Conservation (phyloP, 2,113 vertebrate species). For the Trematocara zebra region DNA sequence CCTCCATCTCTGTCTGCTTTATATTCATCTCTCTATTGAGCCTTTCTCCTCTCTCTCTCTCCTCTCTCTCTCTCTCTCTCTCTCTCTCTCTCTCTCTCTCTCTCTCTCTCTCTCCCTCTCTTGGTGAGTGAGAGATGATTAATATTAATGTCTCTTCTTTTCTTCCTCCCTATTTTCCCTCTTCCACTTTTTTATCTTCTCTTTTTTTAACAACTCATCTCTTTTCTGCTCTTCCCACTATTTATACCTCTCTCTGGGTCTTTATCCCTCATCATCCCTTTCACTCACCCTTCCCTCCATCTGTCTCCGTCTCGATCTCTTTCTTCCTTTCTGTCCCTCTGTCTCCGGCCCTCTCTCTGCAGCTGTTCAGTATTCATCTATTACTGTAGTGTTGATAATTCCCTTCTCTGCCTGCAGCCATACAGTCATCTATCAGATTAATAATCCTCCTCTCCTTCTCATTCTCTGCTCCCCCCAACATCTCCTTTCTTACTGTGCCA, state of each 20-base stretch:
- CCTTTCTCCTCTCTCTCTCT: background rate
- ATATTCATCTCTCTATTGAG: conserved; percentile 63
- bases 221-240: conserved; percentile 30
- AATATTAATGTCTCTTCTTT: conserved; percentile 67
- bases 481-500: conserved; percentile 35
- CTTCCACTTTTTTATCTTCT: conserved; percentile 19
- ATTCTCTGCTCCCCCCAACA: background rate
- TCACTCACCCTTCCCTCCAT: conserved; percentile 45
- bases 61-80: conserved; percentile 4
- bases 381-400: conserved; percentile 77
- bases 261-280: conserved; percentile 45
- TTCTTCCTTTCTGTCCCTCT: background rate
- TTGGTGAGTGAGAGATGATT: conserved; percentile 60
- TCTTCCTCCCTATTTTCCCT: conserved; percentile 17
- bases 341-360: conserved; percentile 37
- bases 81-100: background rate
- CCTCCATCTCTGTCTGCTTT: conserved; percentile 57
- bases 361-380: conserved; percentile 73
- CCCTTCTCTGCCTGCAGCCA: conserved; percentile 68
- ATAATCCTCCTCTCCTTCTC: conserved; percentile 61
- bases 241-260: conserved; percentile 50
- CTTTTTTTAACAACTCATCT: conserved; percentile 38
- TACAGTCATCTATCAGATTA: conserved; percentile 75
- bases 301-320: conserved; percentile 43
- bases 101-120: background rate